These are phyloP conservation scores for Pteruthius melanotis DNA, from an alignment of 2,113 vertebrate species.

Conservation along the genomic window DNA sequence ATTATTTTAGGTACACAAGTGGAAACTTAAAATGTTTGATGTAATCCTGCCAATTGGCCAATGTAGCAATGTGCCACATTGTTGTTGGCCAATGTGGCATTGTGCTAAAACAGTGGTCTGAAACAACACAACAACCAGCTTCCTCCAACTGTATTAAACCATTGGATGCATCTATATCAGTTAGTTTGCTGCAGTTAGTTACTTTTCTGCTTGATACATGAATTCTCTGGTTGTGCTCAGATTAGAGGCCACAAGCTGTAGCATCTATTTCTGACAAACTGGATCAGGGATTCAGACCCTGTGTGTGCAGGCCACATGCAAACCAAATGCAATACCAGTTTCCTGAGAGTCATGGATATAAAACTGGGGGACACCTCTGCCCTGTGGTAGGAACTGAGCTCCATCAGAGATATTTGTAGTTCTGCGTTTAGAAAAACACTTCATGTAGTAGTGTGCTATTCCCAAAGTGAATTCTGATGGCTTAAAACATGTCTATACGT, in stretches of 20 bases:
- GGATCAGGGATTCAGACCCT: neutral
- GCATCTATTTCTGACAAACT: neutral
- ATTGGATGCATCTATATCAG: neutral
- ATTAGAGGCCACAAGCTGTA: neutral
- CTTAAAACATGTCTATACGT: neutral
- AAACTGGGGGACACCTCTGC: neutral
- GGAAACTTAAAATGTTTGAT: neutral
- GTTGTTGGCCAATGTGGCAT: neutral
- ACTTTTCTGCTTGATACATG: neutral
- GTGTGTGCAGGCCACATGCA: neutral
- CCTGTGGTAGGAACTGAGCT: neutral
- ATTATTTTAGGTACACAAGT: neutral
- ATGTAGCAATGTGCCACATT: too few relatives aligned
- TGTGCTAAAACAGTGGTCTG: neutral
- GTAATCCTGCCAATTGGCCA: neutral
- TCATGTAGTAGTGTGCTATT: fast-evolving
- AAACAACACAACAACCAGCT: neutral
- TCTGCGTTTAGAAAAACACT: neutral
- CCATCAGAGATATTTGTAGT: neutral
- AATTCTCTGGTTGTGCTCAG: neutral
- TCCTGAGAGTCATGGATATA: neutral
- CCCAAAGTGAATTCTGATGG: neutral
- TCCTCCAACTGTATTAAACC: neutral
- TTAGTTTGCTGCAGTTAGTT: neutral
- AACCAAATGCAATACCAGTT: neutral